Conservation (phyloP, 2,797 vertebrate species). For the Smutsia gigantea region DNA sequence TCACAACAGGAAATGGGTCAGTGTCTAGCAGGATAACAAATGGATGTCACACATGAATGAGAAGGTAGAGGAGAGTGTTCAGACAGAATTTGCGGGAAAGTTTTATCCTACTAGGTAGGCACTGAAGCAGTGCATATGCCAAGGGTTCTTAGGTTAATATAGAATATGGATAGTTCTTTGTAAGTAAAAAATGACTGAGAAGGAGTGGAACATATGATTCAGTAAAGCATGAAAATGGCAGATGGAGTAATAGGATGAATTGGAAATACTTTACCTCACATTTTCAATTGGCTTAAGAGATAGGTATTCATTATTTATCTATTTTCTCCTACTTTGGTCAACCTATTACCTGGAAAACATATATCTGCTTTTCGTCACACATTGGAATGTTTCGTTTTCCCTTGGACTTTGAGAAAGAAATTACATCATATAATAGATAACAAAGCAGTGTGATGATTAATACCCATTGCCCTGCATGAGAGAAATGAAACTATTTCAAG, state of each 20-base stretch:
- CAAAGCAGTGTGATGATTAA: neutral
- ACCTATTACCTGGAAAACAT: neutral
- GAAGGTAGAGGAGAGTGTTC: constrained; percentile 47
- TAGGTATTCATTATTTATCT: constrained; percentile 2
- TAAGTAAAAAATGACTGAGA: constrained; percentile 8
- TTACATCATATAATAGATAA: neutral
- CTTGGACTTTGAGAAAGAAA: neutral
- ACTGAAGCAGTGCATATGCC: constrained; percentile 37
- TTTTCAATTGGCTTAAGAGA: constrained; percentile 23
- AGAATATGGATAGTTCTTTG: constrained; percentile 35
- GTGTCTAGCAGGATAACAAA: constrained; percentile 23
- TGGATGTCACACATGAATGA: constrained; percentile 16
- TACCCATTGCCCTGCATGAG: neutral
- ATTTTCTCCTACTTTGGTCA: neutral
- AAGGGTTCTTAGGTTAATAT: constrained; percentile 8
- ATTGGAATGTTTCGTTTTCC: neutral
- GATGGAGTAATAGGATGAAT: constrained; percentile 8
- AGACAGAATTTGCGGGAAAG: constrained; percentile 41
- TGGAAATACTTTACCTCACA: neutral
- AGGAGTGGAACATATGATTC: neutral
- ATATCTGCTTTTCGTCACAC: neutral
- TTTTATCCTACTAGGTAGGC: neutral
- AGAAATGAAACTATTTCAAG: neutral
- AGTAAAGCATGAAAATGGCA: constrained; percentile 50
- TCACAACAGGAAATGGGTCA: neutral